phyloP scores from a whole-genome alignment of 2,113 vertebrate genomes.

The Halichoeres trimaculatus region DNA sequence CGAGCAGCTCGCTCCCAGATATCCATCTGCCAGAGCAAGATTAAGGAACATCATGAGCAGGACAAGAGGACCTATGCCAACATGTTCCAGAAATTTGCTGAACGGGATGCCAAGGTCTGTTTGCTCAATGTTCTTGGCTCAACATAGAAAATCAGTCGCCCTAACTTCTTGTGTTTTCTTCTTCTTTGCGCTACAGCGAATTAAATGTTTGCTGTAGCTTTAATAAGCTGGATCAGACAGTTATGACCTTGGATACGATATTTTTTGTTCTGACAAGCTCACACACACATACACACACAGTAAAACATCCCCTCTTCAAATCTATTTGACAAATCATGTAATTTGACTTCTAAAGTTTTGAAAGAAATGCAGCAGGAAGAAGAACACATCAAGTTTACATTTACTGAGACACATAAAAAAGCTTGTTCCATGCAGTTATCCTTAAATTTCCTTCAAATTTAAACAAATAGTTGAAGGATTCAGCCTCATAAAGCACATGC shows the following conservation, averaged over 20 bases:
- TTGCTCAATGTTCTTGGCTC: conserved; percentile 15
- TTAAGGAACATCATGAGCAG: conserved; percentile 91
- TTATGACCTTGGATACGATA: background rate
- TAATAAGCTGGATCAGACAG: background rate
- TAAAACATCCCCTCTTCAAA: too few species aligned
- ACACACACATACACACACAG: background rate
- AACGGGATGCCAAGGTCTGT: conserved; percentile 91
- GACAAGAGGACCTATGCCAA: conserved; percentile 95
- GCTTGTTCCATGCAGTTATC: too few species aligned
- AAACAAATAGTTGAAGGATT: background rate
- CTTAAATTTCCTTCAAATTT: too few species aligned
- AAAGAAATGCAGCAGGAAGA: too few species aligned
- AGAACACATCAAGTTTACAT: too few species aligned
- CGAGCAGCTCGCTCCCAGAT: conserved; percentile 90
- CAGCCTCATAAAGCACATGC: too few species aligned
- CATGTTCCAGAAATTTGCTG: conserved; percentile 98
- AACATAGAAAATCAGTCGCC: conserved; percentile 13
- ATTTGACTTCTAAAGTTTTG: too few species aligned
- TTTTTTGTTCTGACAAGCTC: background rate
- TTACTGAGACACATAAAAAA: too few species aligned
- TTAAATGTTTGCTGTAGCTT: background rate
- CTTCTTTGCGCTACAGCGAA: background rate
- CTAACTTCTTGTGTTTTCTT: background rate
- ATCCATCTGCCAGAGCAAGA: conserved; percentile 89
- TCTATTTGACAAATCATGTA: too few species aligned